Evolutionary conservation across 2,113 vertebrate species (phyloP), one percentile per base, ranked within the genome.

Genomic region (Monopterus albus): DNA sequence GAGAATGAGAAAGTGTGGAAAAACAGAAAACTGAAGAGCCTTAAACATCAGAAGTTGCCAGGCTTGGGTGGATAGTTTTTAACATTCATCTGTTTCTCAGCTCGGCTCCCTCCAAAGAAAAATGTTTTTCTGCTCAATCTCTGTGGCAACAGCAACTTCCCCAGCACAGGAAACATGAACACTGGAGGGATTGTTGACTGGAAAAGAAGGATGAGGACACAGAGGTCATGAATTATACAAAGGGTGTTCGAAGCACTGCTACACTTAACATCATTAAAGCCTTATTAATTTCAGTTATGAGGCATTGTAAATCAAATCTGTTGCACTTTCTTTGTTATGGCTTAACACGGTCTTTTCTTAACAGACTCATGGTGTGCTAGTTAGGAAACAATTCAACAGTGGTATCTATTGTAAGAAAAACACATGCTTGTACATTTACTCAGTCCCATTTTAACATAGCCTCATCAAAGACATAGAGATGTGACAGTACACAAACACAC

Each of bases 141-240:
- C 82, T 84, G 85, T 87, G 82, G 90, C 81, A 87, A 90, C 85
- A 71, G 74, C 76, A 83, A 79, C 65, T 72, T 87, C 88, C 78
- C 67, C 75, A 75, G 53, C 62, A 72, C 63, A 84, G 73, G 72
- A 81, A 75, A 74, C 66, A 82, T 35, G 65, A 87, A 72, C 25
- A 55, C 55, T 13, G 38, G 71, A 80, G 83, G 70, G 79, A 86
- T 76, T 11, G 45, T 56, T 17, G 17, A 59, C 39, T 66, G 71
- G 65, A 66, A 72, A 78, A 76, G 64, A 71, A 72, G 69, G 80
- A 78, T 82, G 69, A 81, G 52, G 46, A 73, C 78, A 79, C 45
- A 47, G 66, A 66, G 78, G 76, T 88, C 78, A 89, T 87, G 82
- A 79, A 85, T 82, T 69, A 79, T 73, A 83, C 72, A 84, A 76